Percentiles rank a stretch among this genome's conserved stretches.
These are phyloP conservation scores for Dryas iulia DNA, from an alignment of 1,140 invertebrate species.

Conservation along the genomic window DNA sequence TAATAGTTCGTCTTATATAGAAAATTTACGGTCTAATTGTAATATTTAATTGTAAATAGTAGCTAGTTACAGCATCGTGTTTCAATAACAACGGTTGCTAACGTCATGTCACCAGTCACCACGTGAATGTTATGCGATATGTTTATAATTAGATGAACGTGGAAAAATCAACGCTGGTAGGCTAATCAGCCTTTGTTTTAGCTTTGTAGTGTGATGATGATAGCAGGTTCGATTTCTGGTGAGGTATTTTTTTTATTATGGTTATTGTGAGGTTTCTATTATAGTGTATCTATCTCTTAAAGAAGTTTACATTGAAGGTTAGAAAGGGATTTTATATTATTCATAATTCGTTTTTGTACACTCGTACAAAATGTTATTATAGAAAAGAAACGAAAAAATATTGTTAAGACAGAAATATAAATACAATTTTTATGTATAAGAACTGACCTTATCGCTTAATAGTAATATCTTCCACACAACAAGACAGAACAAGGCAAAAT, in stretches of 20 bases:
- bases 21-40: neutral
- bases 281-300: too few species aligned
- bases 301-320: too few species aligned
- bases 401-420: too few species aligned
- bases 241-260: neutral
- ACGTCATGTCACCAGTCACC: neutral
- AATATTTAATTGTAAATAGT: slow-evolving; percentile 2
- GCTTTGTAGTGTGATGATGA: neutral
- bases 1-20: neutral
- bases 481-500: too few species aligned
- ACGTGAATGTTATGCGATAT: slow-evolving; percentile 12
- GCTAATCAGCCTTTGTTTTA: neutral
- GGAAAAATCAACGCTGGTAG: neutral
- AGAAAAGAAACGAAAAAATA: too few species aligned
- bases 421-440: too few species aligned
- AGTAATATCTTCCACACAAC: too few species aligned
- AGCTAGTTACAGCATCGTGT: slow-evolving; percentile 3
- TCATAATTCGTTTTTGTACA: too few species aligned
- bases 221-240: neutral
- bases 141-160: slow-evolving; percentile 10
- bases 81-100: slow-evolving; percentile 7
- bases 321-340: too few species aligned
- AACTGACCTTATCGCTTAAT: too few species aligned
- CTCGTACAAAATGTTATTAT: too few species aligned
- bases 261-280: too few species aligned